Conservation (phyloP, 2,888 invertebrate species). For the Drosophila pegasa region DNA sequence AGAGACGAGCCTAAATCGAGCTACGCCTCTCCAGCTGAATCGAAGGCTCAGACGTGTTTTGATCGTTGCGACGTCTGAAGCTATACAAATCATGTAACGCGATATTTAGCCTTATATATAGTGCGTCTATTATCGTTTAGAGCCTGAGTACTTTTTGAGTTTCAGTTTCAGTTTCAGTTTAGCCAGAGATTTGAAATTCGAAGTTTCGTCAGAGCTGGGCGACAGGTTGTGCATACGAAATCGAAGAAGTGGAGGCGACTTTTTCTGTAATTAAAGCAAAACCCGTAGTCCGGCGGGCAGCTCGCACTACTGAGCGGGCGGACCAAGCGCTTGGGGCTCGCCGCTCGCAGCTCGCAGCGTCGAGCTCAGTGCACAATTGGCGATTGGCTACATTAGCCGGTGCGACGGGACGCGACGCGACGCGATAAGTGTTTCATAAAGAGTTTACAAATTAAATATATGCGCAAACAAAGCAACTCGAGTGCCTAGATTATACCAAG, state of each 20-base stretch:
- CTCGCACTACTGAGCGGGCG: neutral
- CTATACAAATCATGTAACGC: slow-evolving; percentile 16
- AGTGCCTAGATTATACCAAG: slow-evolving; percentile 3
- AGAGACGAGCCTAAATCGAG: slow-evolving; percentile 18
- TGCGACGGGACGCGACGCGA: slow-evolving; percentile 15
- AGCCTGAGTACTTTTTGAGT: neutral
- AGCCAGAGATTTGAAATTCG: slow-evolving; percentile 45
- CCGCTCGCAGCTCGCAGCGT: neutral
- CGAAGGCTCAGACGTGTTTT: slow-evolving; percentile 59
- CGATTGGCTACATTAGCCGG: slow-evolving; percentile 28
- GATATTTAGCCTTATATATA: neutral
- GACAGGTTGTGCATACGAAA: slow-evolving; percentile 66
- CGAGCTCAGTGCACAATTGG: slow-evolving; percentile 45
- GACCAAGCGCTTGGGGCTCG: slow-evolving; percentile 7
- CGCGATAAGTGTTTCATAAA: slow-evolving; percentile 23
- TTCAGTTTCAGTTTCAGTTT: slow-evolving; percentile 21
- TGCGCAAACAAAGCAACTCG: slow-evolving; percentile 2
- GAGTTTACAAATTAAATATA: slow-evolving; percentile 7
- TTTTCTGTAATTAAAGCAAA: slow-evolving; percentile 49
- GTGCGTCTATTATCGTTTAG: neutral
- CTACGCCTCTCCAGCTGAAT: slow-evolving; percentile 13
- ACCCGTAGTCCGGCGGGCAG: slow-evolving; percentile 1
- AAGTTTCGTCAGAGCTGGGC: slow-evolving; percentile 47
- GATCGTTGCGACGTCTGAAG: slow-evolving; percentile 55
- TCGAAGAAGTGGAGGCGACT: slow-evolving; percentile 27